Percentiles rank a stretch among this genome's conserved stretches.
These are phyloP conservation scores for Byasa hedistus DNA, from an alignment of 2,888 invertebrate species.

Conservation along the genomic window DNA sequence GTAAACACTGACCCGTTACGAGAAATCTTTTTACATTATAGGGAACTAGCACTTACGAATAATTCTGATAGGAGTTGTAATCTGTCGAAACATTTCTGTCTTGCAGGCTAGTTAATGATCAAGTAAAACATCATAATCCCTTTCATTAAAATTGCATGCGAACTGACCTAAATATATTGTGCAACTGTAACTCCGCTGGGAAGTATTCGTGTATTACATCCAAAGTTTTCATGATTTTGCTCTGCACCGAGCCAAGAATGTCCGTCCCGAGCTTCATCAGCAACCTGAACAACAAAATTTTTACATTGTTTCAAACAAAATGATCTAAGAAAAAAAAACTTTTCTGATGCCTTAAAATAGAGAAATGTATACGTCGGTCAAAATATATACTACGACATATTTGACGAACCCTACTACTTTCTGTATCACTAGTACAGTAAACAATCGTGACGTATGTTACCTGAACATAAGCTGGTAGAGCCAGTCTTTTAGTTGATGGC, in stretches of 20 bases:
- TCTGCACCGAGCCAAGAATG: slow-evolving; percentile 93
- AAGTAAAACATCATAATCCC: no score
- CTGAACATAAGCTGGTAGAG: slow-evolving; percentile 93
- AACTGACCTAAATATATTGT: slow-evolving; percentile 83
- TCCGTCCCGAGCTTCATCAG: slow-evolving; percentile 96
- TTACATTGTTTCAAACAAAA: neutral
- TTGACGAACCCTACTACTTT: no score
- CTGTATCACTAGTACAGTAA: no score
- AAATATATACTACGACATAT: no score
- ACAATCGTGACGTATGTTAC: slow-evolving; percentile 37
- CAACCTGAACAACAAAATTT: slow-evolving; percentile 60
- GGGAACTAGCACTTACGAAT: no score
- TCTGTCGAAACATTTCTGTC: no score
- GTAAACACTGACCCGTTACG: no score
- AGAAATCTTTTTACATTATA: no score
- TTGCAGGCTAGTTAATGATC: no score
- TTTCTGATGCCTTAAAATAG: no score
- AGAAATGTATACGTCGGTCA: no score
- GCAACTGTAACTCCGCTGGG: slow-evolving; percentile 82
- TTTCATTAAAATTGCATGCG: neutral
- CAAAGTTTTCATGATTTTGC: slow-evolving; percentile 92
- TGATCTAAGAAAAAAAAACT: neutral
- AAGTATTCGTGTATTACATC: slow-evolving; percentile 87
- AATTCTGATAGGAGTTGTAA: no score
- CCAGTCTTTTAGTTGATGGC: slow-evolving; percentile 94